Evolutionary conservation across 2,113 vertebrate species (phyloP), one percentile per base, ranked within the genome.

Genomic region (Toxostoma redivivum): DNA sequence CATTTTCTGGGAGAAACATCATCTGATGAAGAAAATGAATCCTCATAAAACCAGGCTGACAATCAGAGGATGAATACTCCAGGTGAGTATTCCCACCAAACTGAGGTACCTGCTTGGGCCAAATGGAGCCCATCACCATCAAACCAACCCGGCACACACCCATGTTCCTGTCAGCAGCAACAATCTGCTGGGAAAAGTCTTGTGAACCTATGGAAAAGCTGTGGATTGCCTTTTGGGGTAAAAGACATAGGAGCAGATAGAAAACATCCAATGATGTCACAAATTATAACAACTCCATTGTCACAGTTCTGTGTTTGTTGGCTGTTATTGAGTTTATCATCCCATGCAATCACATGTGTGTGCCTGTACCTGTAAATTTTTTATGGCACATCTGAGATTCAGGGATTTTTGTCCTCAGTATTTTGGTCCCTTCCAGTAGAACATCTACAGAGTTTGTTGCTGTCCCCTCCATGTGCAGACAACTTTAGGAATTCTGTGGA

Each of bases 81-180:
- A 42, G 31, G 31, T 62, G 19, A 62, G 15, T 31, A 2, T 30
- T 60, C 12, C 62, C 3, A 1, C 24, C 67, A 33, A 81, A 38
- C 15, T 40, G 57, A 56, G 38, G 17, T 42, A 13, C 15, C 30
- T 60, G 15, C 60, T 72, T 8, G 3, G 33, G 33, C 65, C 7
- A 22, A 12, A 33, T 19, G 11, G 27, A 60, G 27, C 22, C 33
- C 35, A 38, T 53, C 30, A 54, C 13, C 11, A 57, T 53, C 56
- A 71, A 66, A 10, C 13, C 35, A 42, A 9, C 24, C 22, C 27
- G 44, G 16, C 15, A 57, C 33, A 65, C 7, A 12, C 5, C 12
- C 0, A 0, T 61, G 38, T 19, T 70, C 40, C 44, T 57, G 33
- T 17, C 33, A 40, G 4, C 11, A 40, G 4, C 11, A 56, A 10